Conservation (phyloP, 2,113 vertebrate genomes). For the Paraplagusia blochii region DNA sequence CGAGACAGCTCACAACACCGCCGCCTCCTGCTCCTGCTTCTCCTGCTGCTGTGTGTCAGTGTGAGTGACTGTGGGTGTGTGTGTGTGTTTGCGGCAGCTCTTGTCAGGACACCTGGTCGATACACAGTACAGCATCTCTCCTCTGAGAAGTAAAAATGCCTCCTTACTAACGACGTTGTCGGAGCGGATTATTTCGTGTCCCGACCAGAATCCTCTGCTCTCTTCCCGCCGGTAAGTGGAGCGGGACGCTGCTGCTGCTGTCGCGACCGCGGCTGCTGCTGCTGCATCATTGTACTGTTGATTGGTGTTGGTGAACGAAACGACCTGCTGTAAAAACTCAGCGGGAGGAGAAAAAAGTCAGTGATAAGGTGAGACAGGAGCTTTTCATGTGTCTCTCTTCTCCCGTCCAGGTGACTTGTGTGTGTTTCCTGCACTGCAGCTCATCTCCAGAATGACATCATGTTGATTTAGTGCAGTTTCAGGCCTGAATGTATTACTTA, state of each 20-base stretch:
- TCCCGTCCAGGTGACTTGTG: background rate
- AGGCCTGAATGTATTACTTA: slow-evolving; percentile 32
- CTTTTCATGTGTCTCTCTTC: background rate
- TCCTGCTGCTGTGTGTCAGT: background rate
- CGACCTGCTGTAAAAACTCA: slow-evolving; percentile 21
- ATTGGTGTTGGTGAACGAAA: slow-evolving; percentile 8
- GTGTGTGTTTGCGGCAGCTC: slow-evolving; percentile 32
- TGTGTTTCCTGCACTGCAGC: slow-evolving; percentile 56
- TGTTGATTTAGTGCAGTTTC: slow-evolving; percentile 18
- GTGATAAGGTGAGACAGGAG: background rate
- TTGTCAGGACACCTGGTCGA: background rate
- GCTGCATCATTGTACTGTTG: slow-evolving; percentile 13
- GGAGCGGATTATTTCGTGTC: slow-evolving; percentile 38
- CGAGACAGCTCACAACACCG: slow-evolving; percentile 32
- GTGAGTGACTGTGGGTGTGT: background rate
- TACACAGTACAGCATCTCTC: background rate
- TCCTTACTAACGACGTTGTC: slow-evolving; percentile 28
- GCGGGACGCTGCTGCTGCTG: slow-evolving; percentile 41
- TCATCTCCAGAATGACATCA: slow-evolving; percentile 28
- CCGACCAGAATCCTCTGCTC: slow-evolving; percentile 20
- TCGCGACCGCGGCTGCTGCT: too few species aligned
- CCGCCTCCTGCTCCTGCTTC: slow-evolving; percentile 10
- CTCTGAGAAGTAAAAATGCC: slow-evolving; percentile 1
- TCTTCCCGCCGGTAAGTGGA: slow-evolving; percentile 53
- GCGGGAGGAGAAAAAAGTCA: background rate